Conservation (phyloP, 2,797 vertebrate genomes). For the Phrynocephalus guinanensis region DNA sequence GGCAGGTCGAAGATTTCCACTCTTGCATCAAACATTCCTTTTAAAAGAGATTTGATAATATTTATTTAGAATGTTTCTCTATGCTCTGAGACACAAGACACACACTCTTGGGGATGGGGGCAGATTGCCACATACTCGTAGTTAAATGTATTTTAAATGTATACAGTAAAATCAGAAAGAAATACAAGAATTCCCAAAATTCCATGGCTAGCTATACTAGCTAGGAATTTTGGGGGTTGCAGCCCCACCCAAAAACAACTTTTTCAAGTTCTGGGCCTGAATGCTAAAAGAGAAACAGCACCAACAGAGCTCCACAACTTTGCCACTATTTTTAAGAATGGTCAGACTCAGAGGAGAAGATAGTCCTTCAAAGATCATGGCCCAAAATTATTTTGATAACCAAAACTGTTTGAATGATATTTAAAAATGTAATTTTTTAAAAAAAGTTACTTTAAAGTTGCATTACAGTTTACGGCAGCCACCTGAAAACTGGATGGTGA, state of each 20-base stretch:
- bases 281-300: not conserved
- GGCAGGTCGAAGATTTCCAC: not conserved
- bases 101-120: not conserved
- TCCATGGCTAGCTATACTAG: not conserved
- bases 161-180: not conserved
- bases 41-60: not conserved
- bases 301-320: not conserved
- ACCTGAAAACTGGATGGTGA: not conserved
- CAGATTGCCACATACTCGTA: not conserved
- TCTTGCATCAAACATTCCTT: too few species aligned
- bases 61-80: not conserved
- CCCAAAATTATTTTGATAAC: not conserved
- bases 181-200: not conserved
- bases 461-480: not conserved
- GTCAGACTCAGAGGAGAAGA: not conserved
- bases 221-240: not conserved
- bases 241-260: not conserved
- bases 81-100: not conserved
- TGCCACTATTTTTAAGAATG: not conserved
- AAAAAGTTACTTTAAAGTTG: not conserved
- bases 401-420: not conserved
- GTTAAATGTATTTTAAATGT: not conserved
- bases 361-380: not conserved
- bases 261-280: not conserved
- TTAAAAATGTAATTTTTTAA: not conserved